Evolutionary conservation across 2,797 vertebrate species (phyloP), one percentile per base, ranked within the genome.

Genomic region (Centroberyx gerrardi): DNA sequence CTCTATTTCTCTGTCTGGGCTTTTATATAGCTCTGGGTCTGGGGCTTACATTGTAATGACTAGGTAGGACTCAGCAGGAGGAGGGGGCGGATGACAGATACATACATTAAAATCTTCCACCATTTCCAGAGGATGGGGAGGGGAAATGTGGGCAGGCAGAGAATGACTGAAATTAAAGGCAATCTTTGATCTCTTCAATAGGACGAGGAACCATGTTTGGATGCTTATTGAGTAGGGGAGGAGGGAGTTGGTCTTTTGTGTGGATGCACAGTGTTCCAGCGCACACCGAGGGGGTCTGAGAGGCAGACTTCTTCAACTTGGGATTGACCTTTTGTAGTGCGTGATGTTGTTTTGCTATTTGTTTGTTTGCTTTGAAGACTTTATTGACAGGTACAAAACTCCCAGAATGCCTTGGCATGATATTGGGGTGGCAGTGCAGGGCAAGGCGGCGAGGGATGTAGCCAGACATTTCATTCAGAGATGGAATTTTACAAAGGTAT

Each of bases 401-500:
- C 88, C 79, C 7, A 78, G 74, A 70, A 90, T 88, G 80, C 74
- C 85, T 40, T 78, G 87, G 84, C 81, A 74, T 54, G 79, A 90
- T 18, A 72, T 80, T 44, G 78, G 82, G 22, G 67, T 66, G 18
- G 62, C 78, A 74, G 86, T 76, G 42, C 73, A 85, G 14, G 80
- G 87, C 2, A 80, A 77, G 10, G 75, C 58, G 4, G 73, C 46
- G 0, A 69, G 82, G 55, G 78, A 88, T 42, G 60, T 79, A n/a
- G 80, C 84, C 10, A 58, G 75, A 12, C 72, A 70, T 85, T 84
- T 87, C 44, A 81, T 84, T 74, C 81, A 89, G 68, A 80, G 72
- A 64, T 91, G 82, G 88, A 88, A 78, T 67, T 93, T 91, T 62
- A 87, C 82, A 72, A 83, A 86, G 72, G 78, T 72, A 62, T 22